These are phyloP conservation scores for Maccullochella peelii DNA, from an alignment of 2,113 vertebrate genomes.

Conservation along the genomic window DNA sequence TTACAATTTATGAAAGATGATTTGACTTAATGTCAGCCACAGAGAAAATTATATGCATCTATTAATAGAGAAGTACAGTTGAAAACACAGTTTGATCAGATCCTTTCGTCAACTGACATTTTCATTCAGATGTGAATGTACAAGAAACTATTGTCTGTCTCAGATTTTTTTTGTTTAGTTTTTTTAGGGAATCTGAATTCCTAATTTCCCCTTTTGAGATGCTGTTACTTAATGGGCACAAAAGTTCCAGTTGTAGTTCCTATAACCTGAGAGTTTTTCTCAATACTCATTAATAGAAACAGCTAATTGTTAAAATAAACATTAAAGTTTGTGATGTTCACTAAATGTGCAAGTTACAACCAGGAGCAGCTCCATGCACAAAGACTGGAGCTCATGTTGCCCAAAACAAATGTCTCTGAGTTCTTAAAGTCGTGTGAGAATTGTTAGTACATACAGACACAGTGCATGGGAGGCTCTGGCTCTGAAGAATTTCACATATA, in stretches of 20 bases:
- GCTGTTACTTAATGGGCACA: too few relatives aligned
- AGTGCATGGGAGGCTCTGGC: neutral
- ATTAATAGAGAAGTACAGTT: too few relatives aligned
- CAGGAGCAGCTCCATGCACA: neutral
- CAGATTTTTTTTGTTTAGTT: too few relatives aligned
- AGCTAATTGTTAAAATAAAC: neutral
- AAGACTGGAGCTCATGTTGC: neutral
- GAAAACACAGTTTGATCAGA: too few relatives aligned
- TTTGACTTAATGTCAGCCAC: neutral
- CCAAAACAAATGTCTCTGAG: neutral
- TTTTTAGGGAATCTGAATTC: too few relatives aligned
- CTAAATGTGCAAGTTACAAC: neutral
- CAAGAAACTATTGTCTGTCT: too few relatives aligned
- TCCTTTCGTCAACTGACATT: too few relatives aligned
- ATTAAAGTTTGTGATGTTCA: neutral
- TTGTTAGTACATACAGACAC: neutral
- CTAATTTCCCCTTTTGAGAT: too few relatives aligned
- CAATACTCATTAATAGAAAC: neutral
- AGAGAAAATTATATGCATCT: neutral
- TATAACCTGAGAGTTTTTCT: neutral
- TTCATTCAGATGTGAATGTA: too few relatives aligned
- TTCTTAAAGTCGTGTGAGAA: neutral
- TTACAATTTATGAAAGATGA: too few relatives aligned
- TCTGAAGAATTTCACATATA: slow-evolving; percentile 1
- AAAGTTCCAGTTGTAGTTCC: neutral